Percentiles rank a stretch among this genome's conserved stretches.
These are phyloP conservation scores for Andrena trimmerana DNA, from an alignment of 2,888 invertebrate genomes.

Conservation along the genomic window DNA sequence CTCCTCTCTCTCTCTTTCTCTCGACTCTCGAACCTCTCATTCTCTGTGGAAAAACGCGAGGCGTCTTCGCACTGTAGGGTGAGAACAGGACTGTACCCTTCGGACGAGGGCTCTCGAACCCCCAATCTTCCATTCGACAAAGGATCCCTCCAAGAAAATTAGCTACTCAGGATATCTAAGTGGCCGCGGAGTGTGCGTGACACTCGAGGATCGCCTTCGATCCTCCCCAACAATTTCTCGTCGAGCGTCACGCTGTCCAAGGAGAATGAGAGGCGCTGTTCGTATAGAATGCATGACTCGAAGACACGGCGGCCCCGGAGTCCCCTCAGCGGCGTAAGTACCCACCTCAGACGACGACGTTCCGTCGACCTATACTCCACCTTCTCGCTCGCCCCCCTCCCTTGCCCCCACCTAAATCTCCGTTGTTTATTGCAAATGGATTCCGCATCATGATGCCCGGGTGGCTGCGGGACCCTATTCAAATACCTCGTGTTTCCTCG, in stretches of 20 bases:
- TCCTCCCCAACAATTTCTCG: background rate
- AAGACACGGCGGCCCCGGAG: conserved; percentile 80
- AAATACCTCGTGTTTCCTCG: conserved; percentile 81
- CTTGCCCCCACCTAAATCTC: conserved; percentile 79
- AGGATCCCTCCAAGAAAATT: background rate
- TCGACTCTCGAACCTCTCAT: too few relatives aligned
- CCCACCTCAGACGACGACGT: conserved; percentile 80
- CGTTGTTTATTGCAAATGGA: conserved; percentile 85
- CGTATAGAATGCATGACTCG: conserved; percentile 85
- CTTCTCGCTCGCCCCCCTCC: conserved; percentile 42
- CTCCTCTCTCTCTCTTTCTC: too few relatives aligned
- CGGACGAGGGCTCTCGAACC: background rate
- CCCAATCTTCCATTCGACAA: background rate
- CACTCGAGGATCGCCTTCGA: background rate
- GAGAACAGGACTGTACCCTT: background rate
- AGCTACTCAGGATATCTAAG: background rate
- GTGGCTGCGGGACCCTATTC: conserved; percentile 80
- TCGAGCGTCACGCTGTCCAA: background rate
- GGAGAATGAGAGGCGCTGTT: conserved; percentile 78
- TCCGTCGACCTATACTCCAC: conserved; percentile 59
- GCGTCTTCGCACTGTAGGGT: background rate
- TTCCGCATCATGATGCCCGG: conserved; percentile 82
- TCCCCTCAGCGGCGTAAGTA: conserved; percentile 82
- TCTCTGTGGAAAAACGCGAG: too few relatives aligned
- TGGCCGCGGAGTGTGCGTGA: background rate